Evolutionary conservation across 2,113 vertebrate genomes (phyloP).

Genomic region (Isichthys henryi): DNA sequence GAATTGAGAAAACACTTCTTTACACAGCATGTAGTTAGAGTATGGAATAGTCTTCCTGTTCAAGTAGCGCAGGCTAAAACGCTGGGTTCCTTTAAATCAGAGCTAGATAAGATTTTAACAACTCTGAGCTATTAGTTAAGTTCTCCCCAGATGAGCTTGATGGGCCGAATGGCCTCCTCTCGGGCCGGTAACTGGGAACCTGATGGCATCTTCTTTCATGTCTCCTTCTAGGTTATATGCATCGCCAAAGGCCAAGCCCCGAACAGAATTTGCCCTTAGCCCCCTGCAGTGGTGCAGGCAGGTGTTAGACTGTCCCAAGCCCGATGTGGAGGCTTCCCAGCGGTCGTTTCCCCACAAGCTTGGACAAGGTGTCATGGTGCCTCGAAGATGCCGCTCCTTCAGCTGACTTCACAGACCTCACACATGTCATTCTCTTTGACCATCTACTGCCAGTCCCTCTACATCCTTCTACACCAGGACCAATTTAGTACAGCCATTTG

Average conservation of each 20-base stretch:
- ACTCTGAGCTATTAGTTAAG: no score
- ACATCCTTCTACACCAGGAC: neutral
- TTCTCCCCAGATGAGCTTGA: no score
- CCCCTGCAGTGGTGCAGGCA: constrained; percentile 84
- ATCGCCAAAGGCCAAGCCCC: constrained; percentile 55
- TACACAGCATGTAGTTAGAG: no score
- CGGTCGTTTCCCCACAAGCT: constrained; percentile 62
- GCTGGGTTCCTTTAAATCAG: no score
- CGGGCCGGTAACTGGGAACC: neutral
- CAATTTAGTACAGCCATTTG: neutral
- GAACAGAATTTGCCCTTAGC: constrained; percentile 47
- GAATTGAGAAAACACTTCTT: no score
- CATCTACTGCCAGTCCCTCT: neutral
- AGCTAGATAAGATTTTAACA: no score
- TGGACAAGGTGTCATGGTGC: constrained; percentile 60
- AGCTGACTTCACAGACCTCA: neutral
- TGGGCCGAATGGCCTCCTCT: no score
- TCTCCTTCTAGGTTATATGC: constrained; percentile 71
- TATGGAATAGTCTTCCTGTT: no score
- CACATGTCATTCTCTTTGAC: neutral
- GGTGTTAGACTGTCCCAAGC: constrained; percentile 72
- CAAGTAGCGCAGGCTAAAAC: no score
- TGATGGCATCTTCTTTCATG: neutral
- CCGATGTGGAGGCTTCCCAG: constrained; percentile 73
- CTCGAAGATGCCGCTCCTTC: neutral